These are phyloP conservation scores for Sepiola atlantica DNA, from an alignment of 2,888 invertebrate genomes.

Conservation along the genomic window DNA sequence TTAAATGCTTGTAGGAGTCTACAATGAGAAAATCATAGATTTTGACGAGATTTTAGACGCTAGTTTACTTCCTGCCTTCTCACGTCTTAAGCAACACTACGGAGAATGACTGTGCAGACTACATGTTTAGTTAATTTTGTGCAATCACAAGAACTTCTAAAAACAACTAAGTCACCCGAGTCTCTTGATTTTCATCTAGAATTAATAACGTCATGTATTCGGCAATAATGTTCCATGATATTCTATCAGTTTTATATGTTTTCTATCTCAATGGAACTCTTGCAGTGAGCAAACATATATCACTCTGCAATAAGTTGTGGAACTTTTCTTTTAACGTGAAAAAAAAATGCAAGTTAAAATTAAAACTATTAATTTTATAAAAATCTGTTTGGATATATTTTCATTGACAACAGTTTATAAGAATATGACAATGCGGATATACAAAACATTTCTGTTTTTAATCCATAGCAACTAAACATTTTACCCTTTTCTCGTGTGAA, in stretches of 20 bases:
- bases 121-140: constrained; percentile 46
- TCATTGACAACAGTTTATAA: not conserved
- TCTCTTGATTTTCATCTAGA: constrained; percentile 38
- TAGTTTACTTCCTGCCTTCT: not conserved
- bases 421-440: not conserved
- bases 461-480: not conserved
- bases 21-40: constrained; percentile 32
- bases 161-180: constrained; percentile 37
- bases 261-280: constrained; percentile 35
- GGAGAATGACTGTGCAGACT: constrained; percentile 39
- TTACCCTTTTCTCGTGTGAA: not conserved
- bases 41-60: not conserved
- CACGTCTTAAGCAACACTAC: not conserved
- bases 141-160: constrained; percentile 32
- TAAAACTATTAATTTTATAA: constrained; percentile 15
- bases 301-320: not conserved
- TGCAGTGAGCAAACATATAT: not conserved
- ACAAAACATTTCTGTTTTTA: not conserved
- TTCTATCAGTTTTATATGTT: constrained; percentile 46
- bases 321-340: not conserved
- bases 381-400: not conserved
- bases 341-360: not conserved
- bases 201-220: constrained; percentile 43
- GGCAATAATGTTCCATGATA: constrained; percentile 45
- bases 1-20: not conserved